Evolutionary conservation across 2,113 vertebrate genomes (phyloP), one percentile per base, ranked within the genome.

Genomic region (Hepsetus odoe): DNA sequence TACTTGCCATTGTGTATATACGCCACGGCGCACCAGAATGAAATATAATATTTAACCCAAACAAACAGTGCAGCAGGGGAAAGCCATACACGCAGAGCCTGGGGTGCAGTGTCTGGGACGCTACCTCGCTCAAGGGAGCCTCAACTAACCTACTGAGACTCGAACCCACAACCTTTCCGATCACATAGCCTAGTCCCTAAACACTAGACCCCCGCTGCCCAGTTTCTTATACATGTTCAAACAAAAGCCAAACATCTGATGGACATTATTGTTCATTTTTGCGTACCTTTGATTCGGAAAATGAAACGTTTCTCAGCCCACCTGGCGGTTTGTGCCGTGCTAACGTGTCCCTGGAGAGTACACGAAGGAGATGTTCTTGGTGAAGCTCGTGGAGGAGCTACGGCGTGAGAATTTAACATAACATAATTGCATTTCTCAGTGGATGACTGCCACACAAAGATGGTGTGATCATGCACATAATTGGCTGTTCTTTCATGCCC

Each of bases 401-500:
- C 70, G 72, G 58, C 82, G 59, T 85, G 68, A 80, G 82, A 91
- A 88, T 90, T 88, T 76, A 82, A 83, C 67, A 77, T 89, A 69
- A 79, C 83, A 85, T 91, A 89, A 93, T 92, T 91, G 85, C 80
- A 92, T 91, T 88, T 87, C 85, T 87, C 80, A 81, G 82, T 83
- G 86, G 74, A 83, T 87, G 88, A 87, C 85, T 89, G 90, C 87
- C 86, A 82, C 89, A 92, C 88, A 90, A 89, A 89, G 88, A 85
- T 35, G 82, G 90, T 88, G 86, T 91, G 86, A 86, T 91, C 90
- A 91, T 90, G 91, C 91, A 91, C 85, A 87, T 93, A 91, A 93
- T 91, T 92, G 88, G 85, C 83, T 88, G 83, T 88, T 83, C 72
- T 72, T 83, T 89, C 22, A 72, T 78, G 68, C 84, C 67, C 53